Conservation (phyloP, 2,113 vertebrate genomes). For the Podarcis cretensis region DNA sequence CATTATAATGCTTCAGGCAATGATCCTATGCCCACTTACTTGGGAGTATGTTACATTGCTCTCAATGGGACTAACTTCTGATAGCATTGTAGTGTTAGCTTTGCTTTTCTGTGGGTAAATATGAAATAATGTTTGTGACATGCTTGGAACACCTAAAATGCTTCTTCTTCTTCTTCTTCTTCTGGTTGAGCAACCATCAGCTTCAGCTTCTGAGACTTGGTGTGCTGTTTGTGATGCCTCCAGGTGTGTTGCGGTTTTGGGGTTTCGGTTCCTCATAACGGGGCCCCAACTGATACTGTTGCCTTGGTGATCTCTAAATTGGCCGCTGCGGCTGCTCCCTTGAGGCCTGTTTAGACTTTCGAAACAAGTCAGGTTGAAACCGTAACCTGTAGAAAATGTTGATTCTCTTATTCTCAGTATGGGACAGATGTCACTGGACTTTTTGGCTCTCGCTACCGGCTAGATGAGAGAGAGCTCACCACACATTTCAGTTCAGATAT, state of each 20-base stretch:
- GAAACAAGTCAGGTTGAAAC: constrained; percentile 54
- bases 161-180: background rate
- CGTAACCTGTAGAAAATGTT: background rate
- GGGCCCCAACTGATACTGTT: constrained; percentile 36
- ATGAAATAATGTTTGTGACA: background rate
- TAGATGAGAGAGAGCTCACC: background rate
- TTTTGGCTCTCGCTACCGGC: background rate
- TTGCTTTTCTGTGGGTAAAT: background rate
- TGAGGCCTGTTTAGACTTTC: constrained; percentile 42
- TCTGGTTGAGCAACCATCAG: background rate
- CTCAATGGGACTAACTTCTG: too few species aligned
- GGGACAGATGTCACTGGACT: background rate
- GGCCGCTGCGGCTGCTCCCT: constrained; percentile 41
- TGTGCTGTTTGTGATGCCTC: constrained; percentile 35
- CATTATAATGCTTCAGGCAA: too few species aligned
- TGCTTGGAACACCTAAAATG: background rate
- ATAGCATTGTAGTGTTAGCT: background rate
- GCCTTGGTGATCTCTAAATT: constrained; percentile 58
- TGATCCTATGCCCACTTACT: too few species aligned
- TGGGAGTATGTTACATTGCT: too few species aligned
- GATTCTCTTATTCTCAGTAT: background rate
- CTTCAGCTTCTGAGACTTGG: background rate
- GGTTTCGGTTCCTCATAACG: constrained; percentile 59
- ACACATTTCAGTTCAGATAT: background rate
- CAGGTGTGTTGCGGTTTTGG: constrained; percentile 50